These are phyloP conservation scores for Danio albolineatus DNA, from an alignment of 2,797 vertebrate species.

Conservation along the genomic window DNA sequence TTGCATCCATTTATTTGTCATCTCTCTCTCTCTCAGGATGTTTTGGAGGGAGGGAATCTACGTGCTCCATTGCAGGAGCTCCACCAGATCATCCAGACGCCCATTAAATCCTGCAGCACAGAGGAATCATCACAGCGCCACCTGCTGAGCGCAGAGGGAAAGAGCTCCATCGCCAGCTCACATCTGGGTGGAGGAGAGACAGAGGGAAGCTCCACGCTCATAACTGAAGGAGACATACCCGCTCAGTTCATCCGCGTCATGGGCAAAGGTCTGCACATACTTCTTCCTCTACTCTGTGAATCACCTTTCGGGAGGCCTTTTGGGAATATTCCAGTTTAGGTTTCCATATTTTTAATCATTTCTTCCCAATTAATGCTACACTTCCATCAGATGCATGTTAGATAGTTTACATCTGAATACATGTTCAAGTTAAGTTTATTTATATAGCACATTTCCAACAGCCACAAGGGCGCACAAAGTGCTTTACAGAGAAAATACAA, in stretches of 20 bases:
- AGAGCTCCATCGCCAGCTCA: slow-evolving; percentile 77
- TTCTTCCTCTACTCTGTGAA: background rate
- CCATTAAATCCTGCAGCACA: slow-evolving; percentile 87
- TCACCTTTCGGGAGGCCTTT: background rate
- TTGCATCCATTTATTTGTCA: slow-evolving; percentile 27
- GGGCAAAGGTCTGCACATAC: slow-evolving; percentile 89
- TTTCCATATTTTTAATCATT: no score
- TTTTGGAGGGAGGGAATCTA: slow-evolving; percentile 93
- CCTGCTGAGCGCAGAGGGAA: slow-evolving; percentile 78
- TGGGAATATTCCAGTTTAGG: background rate
- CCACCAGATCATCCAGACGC: slow-evolving; percentile 97
- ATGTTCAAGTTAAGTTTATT: no score
- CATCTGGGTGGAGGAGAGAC: slow-evolving; percentile 87
- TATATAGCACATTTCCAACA: no score
- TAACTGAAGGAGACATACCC: slow-evolving; percentile 91
- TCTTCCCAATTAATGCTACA: no score
- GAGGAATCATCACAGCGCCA: slow-evolving; percentile 82
- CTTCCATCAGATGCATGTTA: no score
- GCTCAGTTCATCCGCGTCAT: slow-evolving; percentile 97
- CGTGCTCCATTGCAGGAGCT: slow-evolving; percentile 93
- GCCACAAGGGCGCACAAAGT: no score
- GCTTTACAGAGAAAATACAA: no score
- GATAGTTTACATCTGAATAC: no score
- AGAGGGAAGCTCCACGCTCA: slow-evolving; percentile 81
- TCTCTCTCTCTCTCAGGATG: slow-evolving; percentile 79